These are phyloP conservation scores for Lamellibrachia satsuma DNA, from an alignment of 2,888 invertebrate genomes.

Conservation along the genomic window DNA sequence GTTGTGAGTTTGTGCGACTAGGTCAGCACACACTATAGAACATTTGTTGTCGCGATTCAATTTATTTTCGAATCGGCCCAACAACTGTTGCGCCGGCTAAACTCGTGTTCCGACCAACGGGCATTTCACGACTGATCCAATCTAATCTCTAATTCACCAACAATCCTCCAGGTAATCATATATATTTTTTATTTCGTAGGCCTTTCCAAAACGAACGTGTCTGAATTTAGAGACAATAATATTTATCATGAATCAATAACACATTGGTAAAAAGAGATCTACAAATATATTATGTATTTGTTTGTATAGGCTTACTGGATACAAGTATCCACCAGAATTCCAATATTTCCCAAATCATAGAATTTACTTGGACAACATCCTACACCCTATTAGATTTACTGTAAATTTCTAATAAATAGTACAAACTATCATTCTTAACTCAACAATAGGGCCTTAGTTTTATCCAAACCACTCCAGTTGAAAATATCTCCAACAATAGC, in stretches of 20 bases:
- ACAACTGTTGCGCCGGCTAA: too few relatives aligned
- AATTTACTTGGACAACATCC: background rate
- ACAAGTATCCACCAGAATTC: background rate
- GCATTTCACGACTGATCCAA: too few relatives aligned
- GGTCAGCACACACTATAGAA: too few relatives aligned
- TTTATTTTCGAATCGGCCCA: too few relatives aligned
- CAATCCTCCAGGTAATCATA: too few relatives aligned
- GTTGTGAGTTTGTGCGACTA: too few relatives aligned
- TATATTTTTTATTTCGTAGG: too few relatives aligned
- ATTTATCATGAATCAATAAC: background rate
- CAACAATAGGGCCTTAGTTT: background rate
- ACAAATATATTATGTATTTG: background rate
- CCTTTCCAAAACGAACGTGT: background rate
- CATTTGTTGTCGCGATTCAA: too few relatives aligned
- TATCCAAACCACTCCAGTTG: background rate
- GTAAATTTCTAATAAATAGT: too few relatives aligned
- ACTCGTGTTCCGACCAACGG: too few relatives aligned
- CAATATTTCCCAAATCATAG: background rate
- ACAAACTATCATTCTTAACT: background rate
- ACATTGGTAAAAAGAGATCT: background rate
- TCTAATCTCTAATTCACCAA: too few relatives aligned
- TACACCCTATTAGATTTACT: too few relatives aligned
- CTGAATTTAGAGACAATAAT: background rate
- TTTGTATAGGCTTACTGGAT: background rate
- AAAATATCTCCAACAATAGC: background rate